phyloP scores from a whole-genome alignment of 2,797 vertebrate genomes.

The Kryptopterus vitreolus region DNA sequence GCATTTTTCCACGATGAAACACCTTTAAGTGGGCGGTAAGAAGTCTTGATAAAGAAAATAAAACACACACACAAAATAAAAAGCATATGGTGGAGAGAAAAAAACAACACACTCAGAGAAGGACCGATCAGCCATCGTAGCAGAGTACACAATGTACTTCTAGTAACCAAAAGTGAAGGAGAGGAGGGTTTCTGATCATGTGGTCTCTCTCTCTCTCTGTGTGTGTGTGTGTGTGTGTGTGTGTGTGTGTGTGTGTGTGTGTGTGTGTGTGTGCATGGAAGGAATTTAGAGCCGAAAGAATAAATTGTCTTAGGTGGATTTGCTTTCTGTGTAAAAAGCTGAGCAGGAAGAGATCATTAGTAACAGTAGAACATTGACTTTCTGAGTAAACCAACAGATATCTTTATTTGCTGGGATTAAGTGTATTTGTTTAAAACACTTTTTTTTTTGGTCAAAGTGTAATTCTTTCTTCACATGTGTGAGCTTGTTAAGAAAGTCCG shows the following conservation, averaged over 20 bases:
- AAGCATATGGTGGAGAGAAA: neutral
- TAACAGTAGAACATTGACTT: neutral
- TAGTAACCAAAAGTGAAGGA: neutral
- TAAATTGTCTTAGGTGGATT: neutral
- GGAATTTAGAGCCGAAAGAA: neutral
- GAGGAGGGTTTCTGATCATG: neutral
- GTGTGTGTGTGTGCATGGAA: neutral
- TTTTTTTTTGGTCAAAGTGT: too few relatives aligned
- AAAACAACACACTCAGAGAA: neutral
- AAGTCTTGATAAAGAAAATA: neutral
- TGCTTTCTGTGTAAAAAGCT: neutral
- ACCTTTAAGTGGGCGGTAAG: neutral
- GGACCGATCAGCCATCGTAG: neutral
- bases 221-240: neutral
- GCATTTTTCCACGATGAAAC: too few relatives aligned
- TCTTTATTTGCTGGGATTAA: too few relatives aligned
- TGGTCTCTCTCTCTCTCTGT: neutral
- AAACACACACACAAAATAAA: too few relatives aligned
- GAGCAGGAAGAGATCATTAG: too few relatives aligned
- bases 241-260: neutral
- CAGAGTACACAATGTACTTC: constrained; percentile 18
- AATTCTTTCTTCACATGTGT: too few relatives aligned
- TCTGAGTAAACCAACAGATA: neutral
- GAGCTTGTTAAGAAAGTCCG: too few relatives aligned
- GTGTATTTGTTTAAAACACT: too few relatives aligned